Conservation (phyloP, 2,113 vertebrate genomes). For the Anguilla rostrata region DNA sequence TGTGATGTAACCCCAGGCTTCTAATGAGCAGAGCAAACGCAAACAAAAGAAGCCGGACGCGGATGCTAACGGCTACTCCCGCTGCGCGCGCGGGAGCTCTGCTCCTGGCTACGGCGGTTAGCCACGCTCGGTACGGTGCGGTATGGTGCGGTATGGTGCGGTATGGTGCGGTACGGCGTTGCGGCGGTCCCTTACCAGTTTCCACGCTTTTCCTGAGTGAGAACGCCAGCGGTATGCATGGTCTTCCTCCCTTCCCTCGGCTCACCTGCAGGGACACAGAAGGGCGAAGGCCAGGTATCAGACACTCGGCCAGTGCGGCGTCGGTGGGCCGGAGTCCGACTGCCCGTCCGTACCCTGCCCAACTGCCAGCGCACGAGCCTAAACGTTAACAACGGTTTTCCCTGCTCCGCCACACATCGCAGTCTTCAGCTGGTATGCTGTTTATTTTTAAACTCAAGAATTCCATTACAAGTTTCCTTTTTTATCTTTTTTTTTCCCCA, state of each 20-base stretch:
- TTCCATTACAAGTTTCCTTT: not conserved
- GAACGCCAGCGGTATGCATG: not conserved
- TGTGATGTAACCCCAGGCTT: not conserved
- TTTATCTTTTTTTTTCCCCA: not conserved
- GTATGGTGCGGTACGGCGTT: not conserved
- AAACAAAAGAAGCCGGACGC: not conserved
- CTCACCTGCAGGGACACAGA: conserved; percentile 5
- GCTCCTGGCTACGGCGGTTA: not conserved
- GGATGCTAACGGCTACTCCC: not conserved
- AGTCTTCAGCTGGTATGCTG: not conserved
- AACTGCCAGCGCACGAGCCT: not conserved
- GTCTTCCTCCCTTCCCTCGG: not conserved
- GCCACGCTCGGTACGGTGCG: not conserved
- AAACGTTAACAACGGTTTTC: not conserved
- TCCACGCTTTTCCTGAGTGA: not conserved
- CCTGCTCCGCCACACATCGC: not conserved
- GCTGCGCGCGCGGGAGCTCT: not conserved
- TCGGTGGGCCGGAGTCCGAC: not conserved
- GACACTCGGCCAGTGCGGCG: not conserved
- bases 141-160: not conserved
- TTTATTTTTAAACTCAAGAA: not conserved
- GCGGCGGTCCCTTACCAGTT: not conserved
- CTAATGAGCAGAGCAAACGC: not conserved
- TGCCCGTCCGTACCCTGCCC: not conserved
- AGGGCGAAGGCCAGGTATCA: not conserved